Evolutionary conservation across 2,797 vertebrate species (phyloP).

Genomic region (Coccyzus lansbergi): DNA sequence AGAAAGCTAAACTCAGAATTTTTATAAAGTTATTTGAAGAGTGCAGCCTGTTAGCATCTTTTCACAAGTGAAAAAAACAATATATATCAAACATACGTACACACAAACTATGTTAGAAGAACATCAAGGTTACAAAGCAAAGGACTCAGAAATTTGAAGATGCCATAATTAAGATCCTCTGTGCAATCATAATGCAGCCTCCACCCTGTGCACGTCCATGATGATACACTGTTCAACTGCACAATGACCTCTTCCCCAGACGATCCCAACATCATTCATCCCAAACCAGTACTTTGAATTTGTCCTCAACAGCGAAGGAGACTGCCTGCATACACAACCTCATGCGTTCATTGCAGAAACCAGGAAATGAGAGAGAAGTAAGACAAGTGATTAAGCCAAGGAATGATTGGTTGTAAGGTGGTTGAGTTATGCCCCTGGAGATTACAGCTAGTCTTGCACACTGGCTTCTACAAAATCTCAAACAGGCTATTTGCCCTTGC

Average conservation of each 20-base stretch:
- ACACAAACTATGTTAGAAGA: not conserved
- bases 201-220: not conserved
- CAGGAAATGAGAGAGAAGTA: not conserved
- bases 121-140: not conserved
- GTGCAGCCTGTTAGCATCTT: slow-evolving; percentile 47
- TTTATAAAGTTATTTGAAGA: slow-evolving; percentile 53
- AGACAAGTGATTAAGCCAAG: not conserved
- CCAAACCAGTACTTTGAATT: not conserved
- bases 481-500: not conserved
- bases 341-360: not conserved
- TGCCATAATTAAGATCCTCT: not conserved
- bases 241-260: not conserved
- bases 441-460: not conserved
- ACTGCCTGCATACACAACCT: not conserved
- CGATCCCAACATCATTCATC: not conserved
- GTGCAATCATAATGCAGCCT: not conserved
- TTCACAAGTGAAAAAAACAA: slow-evolving; percentile 31
- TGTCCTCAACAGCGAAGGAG: not conserved
- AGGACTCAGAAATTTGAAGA: not conserved
- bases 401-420: not conserved
- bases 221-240: not conserved
- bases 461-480: not conserved
- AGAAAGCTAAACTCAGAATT: slow-evolving; percentile 67
- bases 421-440: not conserved
- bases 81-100: not conserved